phyloP scores from a whole-genome alignment of 2,888 invertebrate species.

The Noctua pronuba region DNA sequence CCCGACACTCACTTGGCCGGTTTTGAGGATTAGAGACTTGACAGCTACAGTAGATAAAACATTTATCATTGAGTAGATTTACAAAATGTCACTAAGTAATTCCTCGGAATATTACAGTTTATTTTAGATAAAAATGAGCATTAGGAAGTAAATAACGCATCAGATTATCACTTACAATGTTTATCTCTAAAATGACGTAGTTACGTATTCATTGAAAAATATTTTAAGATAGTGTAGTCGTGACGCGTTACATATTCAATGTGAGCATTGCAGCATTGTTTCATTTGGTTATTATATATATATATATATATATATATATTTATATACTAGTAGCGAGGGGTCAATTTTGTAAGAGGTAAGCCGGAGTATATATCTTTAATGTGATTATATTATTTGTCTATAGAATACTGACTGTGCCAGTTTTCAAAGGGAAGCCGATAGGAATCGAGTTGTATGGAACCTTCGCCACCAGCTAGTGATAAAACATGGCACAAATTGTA shows the following conservation, averaged over 20 bases:
- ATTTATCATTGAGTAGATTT: slow-evolving; percentile 21
- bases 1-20: too few relatives aligned
- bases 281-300: too few relatives aligned
- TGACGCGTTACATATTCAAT: not conserved
- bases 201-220: slow-evolving; percentile 1
- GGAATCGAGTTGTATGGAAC: too few relatives aligned
- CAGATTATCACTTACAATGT: not conserved
- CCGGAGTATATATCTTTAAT: too few relatives aligned
- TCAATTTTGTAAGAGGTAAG: too few relatives aligned
- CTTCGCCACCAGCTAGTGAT: not conserved
- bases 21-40: slow-evolving; percentile 4
- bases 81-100: slow-evolving; percentile 6
- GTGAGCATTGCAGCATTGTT: not conserved
- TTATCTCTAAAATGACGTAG: slow-evolving; percentile 35
- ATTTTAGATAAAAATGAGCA: slow-evolving; percentile 21
- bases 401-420: too few relatives aligned
- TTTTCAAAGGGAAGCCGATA: too few relatives aligned
- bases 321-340: too few relatives aligned
- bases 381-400: too few relatives aligned
- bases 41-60: slow-evolving; percentile 26
- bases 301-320: too few relatives aligned
- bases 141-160: slow-evolving; percentile 23
- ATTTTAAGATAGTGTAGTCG: not conserved
- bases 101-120: slow-evolving; percentile 27
- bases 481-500: not conserved